phyloP scores from a whole-genome alignment of 1,140 invertebrate genomes.

The Macrobrachium nipponense region DNA sequence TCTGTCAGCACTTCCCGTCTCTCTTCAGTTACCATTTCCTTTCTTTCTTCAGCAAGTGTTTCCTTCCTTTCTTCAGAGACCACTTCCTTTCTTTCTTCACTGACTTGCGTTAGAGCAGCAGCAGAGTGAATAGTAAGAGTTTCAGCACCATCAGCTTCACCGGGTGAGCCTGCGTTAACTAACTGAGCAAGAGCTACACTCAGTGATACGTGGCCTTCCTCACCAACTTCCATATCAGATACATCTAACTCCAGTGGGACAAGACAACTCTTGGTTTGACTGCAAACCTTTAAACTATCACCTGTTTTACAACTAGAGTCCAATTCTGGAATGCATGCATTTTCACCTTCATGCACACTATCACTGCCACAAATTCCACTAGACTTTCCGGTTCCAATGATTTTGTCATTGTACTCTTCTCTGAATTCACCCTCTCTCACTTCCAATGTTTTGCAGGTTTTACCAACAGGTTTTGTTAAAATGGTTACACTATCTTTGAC shows the following conservation, averaged over 20 bases:
- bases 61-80: neutral
- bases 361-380: too few species aligned
- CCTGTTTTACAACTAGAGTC: too few species aligned
- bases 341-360: too few species aligned
- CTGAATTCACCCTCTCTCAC: too few species aligned
- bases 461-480: too few species aligned
- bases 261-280: too few species aligned
- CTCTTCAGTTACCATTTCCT: neutral
- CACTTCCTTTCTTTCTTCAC: neutral
- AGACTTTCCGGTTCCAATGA: too few species aligned
- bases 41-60: neutral
- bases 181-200: conserved; percentile 51
- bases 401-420: too few species aligned
- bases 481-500: too few species aligned
- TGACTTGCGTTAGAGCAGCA: conserved; percentile 12
- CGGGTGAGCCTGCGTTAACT: conserved; percentile 16
- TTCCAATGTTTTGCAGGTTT: too few species aligned
- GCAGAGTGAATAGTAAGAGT: conserved; percentile 50
- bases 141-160: conserved; percentile 31
- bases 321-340: too few species aligned
- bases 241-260: neutral
- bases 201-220: conserved; percentile 47
- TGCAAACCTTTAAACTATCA: too few species aligned
- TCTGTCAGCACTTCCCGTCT: neutral
- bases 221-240: neutral